These are phyloP conservation scores for Drosophila micromelanica DNA, from an alignment of 1,140 invertebrate genomes.

Conservation along the genomic window DNA sequence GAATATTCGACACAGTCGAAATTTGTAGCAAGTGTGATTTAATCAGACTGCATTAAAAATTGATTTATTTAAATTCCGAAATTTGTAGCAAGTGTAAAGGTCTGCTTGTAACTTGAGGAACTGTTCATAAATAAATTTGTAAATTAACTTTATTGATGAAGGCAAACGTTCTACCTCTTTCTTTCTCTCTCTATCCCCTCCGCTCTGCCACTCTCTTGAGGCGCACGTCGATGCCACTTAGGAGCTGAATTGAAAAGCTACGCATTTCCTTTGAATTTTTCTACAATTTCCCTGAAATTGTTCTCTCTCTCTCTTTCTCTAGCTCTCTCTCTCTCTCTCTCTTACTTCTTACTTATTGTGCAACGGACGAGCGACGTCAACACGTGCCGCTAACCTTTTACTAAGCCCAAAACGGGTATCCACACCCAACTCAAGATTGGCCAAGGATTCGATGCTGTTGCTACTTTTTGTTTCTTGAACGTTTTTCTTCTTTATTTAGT, in stretches of 20 bases:
- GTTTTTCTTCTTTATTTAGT: background rate
- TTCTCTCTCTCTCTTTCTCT: background rate
- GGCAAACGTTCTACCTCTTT: slow-evolving; percentile 5
- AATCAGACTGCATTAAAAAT: background rate
- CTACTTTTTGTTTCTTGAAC: slow-evolving; percentile 24
- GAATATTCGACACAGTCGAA: no score
- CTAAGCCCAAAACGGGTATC: slow-evolving; percentile 27
- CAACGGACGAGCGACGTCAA: slow-evolving; percentile 42
- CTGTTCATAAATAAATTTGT: slow-evolving; percentile 43
- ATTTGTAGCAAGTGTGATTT: no score
- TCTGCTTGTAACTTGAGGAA: slow-evolving; percentile 7
- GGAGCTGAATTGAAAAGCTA: slow-evolving; percentile 35
- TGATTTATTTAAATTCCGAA: background rate
- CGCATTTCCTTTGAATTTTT: slow-evolving; percentile 32
- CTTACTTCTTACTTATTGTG: slow-evolving; percentile 11
- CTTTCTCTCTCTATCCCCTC: background rate
- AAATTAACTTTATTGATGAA: slow-evolving; percentile 44
- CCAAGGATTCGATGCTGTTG: slow-evolving; percentile 8
- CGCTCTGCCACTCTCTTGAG: background rate
- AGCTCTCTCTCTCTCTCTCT: background rate
- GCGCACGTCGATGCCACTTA: slow-evolving; percentile 45
- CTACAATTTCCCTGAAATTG: background rate
- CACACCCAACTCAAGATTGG: slow-evolving; percentile 44
- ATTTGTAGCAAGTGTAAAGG: background rate
- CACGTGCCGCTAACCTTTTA: slow-evolving; percentile 79